These are phyloP conservation scores for Chromoteleia sp. DNA, from an alignment of 2,888 invertebrate species.

Conservation along the genomic window DNA sequence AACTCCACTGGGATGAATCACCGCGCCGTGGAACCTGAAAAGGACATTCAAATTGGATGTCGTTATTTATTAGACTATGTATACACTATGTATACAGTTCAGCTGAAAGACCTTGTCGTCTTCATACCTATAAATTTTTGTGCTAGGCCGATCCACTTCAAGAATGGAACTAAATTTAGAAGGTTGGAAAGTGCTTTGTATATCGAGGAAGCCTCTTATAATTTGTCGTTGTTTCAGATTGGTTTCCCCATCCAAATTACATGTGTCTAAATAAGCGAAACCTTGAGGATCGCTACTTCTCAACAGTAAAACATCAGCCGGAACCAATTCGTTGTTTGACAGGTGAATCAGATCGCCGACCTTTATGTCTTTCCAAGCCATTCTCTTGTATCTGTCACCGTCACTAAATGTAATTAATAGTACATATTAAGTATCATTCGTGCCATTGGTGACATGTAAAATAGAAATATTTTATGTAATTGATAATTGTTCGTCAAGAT, in stretches of 20 bases:
- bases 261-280: conserved; percentile 97
- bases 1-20: conserved; percentile 92
- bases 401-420: conserved; percentile 86
- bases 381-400: conserved; percentile 92
- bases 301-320: conserved; percentile 96
- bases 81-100: not conserved
- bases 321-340: conserved; percentile 98
- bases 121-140: conserved; percentile 93
- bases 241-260: conserved; percentile 98
- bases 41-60: not conserved
- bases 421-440: not conserved
- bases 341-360: conserved; percentile 98
- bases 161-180: conserved; percentile 93
- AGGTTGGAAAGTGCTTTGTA: conserved; percentile 91
- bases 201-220: conserved; percentile 90
- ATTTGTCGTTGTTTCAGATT: conserved; percentile 97
- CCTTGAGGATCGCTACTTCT: conserved; percentile 95
- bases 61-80: not conserved
- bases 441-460: not conserved
- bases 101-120: conserved; percentile 1
- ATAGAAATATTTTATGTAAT: not conserved
- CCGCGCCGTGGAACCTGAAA: conserved; percentile 91
- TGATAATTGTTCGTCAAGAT: not conserved
- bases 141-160: conserved; percentile 97
- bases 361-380: conserved; percentile 95